Conservation (phyloP, 2,113 vertebrate genomes). For the Cardinalis cardinalis region DNA sequence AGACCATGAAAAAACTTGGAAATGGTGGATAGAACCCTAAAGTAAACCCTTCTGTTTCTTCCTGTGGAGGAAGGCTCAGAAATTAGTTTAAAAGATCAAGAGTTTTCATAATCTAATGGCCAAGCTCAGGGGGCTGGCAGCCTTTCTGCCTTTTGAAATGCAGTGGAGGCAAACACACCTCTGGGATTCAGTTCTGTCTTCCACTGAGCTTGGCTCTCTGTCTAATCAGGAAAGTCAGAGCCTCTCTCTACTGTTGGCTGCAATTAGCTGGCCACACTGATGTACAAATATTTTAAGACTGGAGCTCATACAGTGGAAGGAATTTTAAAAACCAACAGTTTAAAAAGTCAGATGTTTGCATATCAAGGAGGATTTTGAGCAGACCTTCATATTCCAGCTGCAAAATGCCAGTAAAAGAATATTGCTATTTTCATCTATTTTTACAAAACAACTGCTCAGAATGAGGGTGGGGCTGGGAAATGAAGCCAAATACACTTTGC, state of each 20-base stretch:
- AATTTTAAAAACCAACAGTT: background rate
- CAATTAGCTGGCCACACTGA: background rate
- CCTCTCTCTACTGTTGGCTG: background rate
- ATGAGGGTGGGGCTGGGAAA: background rate
- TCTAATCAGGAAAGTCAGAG: background rate
- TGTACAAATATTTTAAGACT: background rate
- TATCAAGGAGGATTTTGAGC: background rate
- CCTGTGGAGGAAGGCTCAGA: background rate
- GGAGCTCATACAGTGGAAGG: background rate
- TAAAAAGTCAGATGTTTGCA: background rate
- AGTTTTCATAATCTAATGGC: background rate
- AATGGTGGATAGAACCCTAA: background rate
- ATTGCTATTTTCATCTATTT: background rate
- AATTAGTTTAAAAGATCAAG: background rate
- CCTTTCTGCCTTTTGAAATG: background rate
- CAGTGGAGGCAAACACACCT: background rate
- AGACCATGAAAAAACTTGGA: background rate
- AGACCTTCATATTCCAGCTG: background rate
- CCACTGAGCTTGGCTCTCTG: background rate
- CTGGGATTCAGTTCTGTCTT: background rate
- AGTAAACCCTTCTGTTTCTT: background rate
- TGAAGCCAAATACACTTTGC: background rate
- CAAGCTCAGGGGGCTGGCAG: background rate
- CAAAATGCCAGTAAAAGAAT: background rate
- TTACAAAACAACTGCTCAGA: background rate